Base-by-base conservation (phyloP, 2,888 invertebrate species). In the Trissoscelio sp. region DNA sequence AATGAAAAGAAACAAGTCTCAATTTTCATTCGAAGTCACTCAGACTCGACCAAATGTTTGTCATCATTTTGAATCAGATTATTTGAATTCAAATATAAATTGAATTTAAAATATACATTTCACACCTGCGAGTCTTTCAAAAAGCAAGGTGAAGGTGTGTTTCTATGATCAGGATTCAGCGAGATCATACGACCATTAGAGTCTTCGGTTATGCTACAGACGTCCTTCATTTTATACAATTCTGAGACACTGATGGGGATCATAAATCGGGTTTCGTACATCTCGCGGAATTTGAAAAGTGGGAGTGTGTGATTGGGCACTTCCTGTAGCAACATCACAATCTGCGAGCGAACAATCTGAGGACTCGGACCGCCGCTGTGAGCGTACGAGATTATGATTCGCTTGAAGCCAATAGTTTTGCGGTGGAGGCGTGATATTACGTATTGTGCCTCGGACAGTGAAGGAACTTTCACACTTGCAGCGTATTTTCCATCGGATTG, bases 371-470 rank as follows among this genome's bases (percentile, higher is more conserved):
- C 93, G 5, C 93, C 93, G 3, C 93, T 94, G 72, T 94, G 94
- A 18, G 94, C 94, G 79, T 96, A 93, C 0, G 96, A 94, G 84
- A 97, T 95, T 83, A 95, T 93, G 74, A 97, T 95, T 58, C 97
- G 92, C 87, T 96, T 96, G 83, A 95, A 95, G 5, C 96, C 97
- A 73, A 97, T 93, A 88, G 96, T 96, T 74, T 95, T 95, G 72
- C 96, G 94, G 91, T 97, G 97, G 55, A 97, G 93, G 87, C 96
- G 95, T 0, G 97, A 96, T 83, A 97, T 96, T 31, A 95, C 95
- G 18, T 94, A 93, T 66, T 95, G 93, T 0, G 95, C 95, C 87
- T 96, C 96, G 88, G 95, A 94, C 73, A 94, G 92, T 0, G 94
- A 94, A 0, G 94, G 93, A 0, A 97, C 94, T 87, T 94, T 94